Evolutionary conservation across 2,888 invertebrate species (phyloP), one percentile per base, ranked within the genome.

Genomic region (Zele albiditarsus): DNA sequence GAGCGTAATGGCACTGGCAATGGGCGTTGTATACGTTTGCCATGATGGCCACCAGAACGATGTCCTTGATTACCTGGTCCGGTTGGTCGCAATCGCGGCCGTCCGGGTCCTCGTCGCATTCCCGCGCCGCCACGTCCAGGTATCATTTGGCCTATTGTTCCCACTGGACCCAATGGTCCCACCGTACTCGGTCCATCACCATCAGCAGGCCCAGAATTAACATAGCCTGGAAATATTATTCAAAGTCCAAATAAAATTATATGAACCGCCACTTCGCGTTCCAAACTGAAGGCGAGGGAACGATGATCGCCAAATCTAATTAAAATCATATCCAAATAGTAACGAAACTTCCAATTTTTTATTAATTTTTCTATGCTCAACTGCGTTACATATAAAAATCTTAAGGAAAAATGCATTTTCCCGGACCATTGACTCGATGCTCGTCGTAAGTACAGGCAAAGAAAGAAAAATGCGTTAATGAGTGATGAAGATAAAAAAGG

Each of bases 21-120:
- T 14, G 87, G 83, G 23, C 84, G 84, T 60, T 87, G 88, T 25
- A 84, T 77, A 67, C 85, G 86, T 70, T 85, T 84, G 3, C 80
- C 74, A 27, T 84, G 82, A 69, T 84, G 82, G 14, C 77, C 68
- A 25, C 77, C 75, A 0, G 92, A 91, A 25, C 94, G 91, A 31
- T 91, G 90, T 8, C 94, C 94, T 76, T 92, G 92, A 84, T 94
- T 92, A 0, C 92, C 90, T 0, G 94, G 94, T 0, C 93, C 93
- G 10, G 91, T 90, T 0, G 94, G 94, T 82, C 93, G 92, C 14
- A 94, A 88, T 2, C 94, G 90, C 0, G 94, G 94, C 76, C 94
- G 89, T 10, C 94, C 94, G 0, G 94, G 94, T 23, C 94, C 94
- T 63, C 94, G 89, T 73, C 94, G 91, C 28, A 87, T 81, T 0